A percentile compares a stretch with the other conserved stretches of the same genome.
phyloP scores from a whole-genome alignment of 2,888 invertebrate species.

The Itoplectis maculator region DNA sequence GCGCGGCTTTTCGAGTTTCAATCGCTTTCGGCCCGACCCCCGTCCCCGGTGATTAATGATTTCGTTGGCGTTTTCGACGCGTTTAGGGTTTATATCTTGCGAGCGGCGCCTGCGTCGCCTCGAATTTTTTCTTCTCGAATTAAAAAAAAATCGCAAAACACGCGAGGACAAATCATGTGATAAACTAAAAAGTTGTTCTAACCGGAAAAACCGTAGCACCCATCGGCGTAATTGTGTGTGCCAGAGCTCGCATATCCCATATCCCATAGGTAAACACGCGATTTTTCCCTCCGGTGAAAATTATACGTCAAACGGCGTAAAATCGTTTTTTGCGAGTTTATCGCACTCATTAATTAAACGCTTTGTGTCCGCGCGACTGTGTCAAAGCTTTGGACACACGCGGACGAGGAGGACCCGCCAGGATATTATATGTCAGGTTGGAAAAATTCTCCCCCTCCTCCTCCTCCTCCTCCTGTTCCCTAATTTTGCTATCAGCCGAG shows the following conservation, averaged over 20 bases:
- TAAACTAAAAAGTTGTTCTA: too few species aligned
- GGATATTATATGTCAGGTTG: slow-evolving; percentile 2
- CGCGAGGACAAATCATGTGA: background rate
- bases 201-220: too few species aligned
- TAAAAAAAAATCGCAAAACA: background rate
- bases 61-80: background rate
- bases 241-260: too few species aligned
- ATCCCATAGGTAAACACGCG: too few species aligned
- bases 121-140: background rate
- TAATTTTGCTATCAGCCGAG: slow-evolving; percentile 11
- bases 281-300: too few species aligned
- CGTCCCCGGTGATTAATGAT: slow-evolving; percentile 29
- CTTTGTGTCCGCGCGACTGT: background rate
- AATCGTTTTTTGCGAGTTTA: too few species aligned
- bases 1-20: background rate
- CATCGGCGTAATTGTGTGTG: too few species aligned
- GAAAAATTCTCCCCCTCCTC: background rate
- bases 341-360: too few species aligned
- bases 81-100: background rate
- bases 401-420: background rate
- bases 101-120: background rate
- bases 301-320: too few species aligned
- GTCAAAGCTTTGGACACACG: background rate
- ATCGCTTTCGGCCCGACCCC: too few species aligned
- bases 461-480: too few species aligned